phyloP scores from a whole-genome alignment of 2,113 vertebrate genomes.

The Halichoeres trimaculatus region DNA sequence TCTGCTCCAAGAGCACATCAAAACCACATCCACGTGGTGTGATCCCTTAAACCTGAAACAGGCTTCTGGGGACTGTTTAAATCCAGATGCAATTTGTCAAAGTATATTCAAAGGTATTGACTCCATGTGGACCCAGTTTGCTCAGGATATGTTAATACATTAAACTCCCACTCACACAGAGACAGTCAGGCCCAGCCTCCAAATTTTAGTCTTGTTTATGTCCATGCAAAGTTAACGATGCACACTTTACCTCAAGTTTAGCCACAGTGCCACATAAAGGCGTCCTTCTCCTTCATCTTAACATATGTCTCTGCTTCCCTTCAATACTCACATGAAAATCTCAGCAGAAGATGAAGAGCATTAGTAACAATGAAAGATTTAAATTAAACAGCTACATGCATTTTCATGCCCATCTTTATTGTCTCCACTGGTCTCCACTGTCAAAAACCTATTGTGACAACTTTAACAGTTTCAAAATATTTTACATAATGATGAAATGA shows the following conservation, averaged over 20 bases:
- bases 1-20: slow-evolving; percentile 32
- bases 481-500: neutral
- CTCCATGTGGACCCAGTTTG: neutral
- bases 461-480: neutral
- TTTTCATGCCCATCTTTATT: neutral
- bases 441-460: neutral
- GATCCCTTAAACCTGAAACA: slow-evolving; percentile 45
- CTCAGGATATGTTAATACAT: neutral
- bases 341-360: slow-evolving; percentile 9
- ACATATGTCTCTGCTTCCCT: neutral
- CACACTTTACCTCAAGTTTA: slow-evolving; percentile 31
- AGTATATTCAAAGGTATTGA: neutral
- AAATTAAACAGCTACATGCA: slow-evolving; percentile 20
- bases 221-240: slow-evolving; percentile 22
- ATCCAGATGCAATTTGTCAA: slow-evolving; percentile 50
- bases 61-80: slow-evolving; percentile 59
- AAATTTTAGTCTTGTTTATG: slow-evolving; percentile 32
- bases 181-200: neutral
- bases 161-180: neutral
- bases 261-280: neutral
- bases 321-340: slow-evolving; percentile 25
- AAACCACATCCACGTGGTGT: slow-evolving; percentile 29
- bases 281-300: slow-evolving; percentile 17
- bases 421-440: neutral
- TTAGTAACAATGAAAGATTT: slow-evolving; percentile 29